Conservation (phyloP, 2,113 vertebrate genomes). For the Cygnus atratus region DNA sequence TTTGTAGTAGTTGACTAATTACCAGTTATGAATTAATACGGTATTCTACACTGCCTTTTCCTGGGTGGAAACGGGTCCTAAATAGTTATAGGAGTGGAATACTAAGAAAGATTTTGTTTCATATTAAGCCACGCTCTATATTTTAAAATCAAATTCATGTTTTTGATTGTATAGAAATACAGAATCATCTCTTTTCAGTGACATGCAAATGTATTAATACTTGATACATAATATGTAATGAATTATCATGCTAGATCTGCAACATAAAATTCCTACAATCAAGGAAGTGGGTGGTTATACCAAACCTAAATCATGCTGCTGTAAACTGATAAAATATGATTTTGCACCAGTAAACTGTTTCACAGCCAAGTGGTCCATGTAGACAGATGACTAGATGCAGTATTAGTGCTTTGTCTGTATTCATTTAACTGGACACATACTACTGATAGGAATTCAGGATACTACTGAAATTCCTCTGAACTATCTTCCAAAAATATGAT, state of each 20-base stretch:
- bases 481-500: background rate
- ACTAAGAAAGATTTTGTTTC: background rate
- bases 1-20: background rate
- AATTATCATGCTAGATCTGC: background rate
- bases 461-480: background rate
- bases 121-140: background rate
- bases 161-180: background rate
- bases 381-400: background rate
- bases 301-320: background rate
- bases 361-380: background rate
- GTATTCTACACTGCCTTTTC: background rate
- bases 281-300: background rate
- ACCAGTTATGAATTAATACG: background rate
- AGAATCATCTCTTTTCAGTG: background rate
- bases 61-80: background rate
- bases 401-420: background rate
- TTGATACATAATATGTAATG: background rate
- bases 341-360: background rate
- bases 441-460: background rate
- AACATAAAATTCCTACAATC: background rate
- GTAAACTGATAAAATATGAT: background rate
- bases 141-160: background rate
- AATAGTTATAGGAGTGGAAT: background rate
- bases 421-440: background rate
- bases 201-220: background rate